A percentile compares a stretch with the other conserved stretches of the same genome.
phyloP scores from a whole-genome alignment of 2,113 vertebrate genomes.

The Oophaga pumilio region DNA sequence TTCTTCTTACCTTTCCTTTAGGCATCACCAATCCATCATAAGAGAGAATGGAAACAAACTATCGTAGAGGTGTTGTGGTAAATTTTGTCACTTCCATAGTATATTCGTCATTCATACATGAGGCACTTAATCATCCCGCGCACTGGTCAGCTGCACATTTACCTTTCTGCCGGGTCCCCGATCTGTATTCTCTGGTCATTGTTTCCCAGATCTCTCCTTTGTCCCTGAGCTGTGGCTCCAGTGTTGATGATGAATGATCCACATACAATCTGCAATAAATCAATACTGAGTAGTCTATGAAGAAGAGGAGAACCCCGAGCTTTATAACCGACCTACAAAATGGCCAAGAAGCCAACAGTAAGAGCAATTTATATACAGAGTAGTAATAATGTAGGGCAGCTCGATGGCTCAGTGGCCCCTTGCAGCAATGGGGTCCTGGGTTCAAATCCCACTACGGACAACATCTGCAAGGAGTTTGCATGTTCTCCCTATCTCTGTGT shows the following conservation, averaged over 20 bases:
- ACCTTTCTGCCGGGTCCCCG: slow-evolving; percentile 25
- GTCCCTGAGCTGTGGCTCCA: slow-evolving; percentile 4
- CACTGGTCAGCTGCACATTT: background rate
- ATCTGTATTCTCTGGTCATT: slow-evolving; percentile 48
- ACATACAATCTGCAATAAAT: slow-evolving; percentile 41
- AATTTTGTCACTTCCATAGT: background rate
- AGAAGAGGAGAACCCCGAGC: background rate
- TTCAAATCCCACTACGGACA: no score
- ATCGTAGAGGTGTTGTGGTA: slow-evolving; percentile 11
- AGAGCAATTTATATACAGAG: background rate
- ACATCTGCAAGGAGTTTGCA: no score
- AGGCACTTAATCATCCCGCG: background rate
- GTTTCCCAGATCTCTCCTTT: background rate
- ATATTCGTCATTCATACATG: slow-evolving; percentile 23
- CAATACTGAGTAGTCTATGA: background rate
- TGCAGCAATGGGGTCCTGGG: no score
- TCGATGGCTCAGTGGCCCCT: no score
- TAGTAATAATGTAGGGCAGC: no score
- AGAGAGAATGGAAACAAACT: slow-evolving; percentile 28
- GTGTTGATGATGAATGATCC: slow-evolving; percentile 36
- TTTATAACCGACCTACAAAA: background rate
- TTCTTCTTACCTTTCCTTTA: slow-evolving; percentile 12
- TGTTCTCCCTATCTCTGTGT: no score
- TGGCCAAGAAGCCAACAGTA: background rate
- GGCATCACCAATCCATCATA: slow-evolving; percentile 27